Conservation (phyloP, 2,797 vertebrate genomes). For the Megaceryle alcyon region DNA sequence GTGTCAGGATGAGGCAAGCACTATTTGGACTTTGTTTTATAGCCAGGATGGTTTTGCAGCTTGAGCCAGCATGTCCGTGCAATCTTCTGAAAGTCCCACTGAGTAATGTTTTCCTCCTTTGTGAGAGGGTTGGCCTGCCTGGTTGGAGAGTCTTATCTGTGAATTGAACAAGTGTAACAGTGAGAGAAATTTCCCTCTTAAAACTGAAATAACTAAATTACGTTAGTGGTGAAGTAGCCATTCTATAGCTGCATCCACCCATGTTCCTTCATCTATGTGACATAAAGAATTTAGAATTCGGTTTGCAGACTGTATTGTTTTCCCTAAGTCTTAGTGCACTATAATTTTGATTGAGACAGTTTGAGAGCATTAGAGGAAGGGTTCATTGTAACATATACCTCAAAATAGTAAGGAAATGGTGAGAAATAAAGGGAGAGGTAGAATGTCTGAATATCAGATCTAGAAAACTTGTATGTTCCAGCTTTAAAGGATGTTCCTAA, state of each 20-base stretch:
- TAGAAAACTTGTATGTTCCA: neutral
- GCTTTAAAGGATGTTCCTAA: neutral
- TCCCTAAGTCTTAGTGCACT: neutral
- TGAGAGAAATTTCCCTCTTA: neutral
- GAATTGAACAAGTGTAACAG: neutral
- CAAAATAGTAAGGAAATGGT: neutral
- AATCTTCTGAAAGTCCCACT: neutral
- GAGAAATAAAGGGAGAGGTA: neutral
- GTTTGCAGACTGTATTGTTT: neutral
- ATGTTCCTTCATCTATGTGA: rapidly evolving
- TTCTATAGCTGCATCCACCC: neutral
- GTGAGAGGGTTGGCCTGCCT: neutral
- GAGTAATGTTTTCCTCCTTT: neutral
- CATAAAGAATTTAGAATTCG: neutral
- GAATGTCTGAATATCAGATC: neutral
- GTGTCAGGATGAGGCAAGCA: neutral
- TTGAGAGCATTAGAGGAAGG: neutral
- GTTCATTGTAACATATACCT: neutral
- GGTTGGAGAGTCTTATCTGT: neutral
- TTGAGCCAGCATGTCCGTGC: neutral
- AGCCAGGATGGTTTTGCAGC: neutral
- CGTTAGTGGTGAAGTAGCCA: neutral
- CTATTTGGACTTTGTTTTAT: neutral
- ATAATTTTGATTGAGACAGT: neutral
- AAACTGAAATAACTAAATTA: neutral